Evolutionary conservation across 1,140 invertebrate genomes (phyloP).

Genomic region (Parasteatoda tepidariorum): DNA sequence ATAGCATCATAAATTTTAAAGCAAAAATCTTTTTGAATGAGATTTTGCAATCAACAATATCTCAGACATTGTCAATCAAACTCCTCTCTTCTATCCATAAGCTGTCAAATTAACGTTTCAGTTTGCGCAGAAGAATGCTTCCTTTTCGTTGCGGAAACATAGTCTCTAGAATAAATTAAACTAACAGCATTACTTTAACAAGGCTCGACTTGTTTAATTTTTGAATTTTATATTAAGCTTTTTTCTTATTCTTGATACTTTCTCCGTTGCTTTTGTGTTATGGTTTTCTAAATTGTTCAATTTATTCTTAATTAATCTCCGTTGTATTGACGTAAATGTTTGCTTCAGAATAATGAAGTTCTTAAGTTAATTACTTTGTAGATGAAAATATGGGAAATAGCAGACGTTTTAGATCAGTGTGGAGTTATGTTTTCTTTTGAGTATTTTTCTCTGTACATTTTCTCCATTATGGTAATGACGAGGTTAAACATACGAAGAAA

Average conservation of each 20-base stretch:
- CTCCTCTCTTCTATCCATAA: conserved; percentile 43
- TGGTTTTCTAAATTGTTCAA: conserved; percentile 58
- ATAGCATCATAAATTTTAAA: conserved; percentile 61
- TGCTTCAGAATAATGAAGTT: conserved; percentile 55
- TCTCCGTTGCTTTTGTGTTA: conserved; percentile 23
- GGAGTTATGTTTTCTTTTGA: conserved; percentile 29
- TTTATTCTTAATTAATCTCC: conserved; percentile 59
- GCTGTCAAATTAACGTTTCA: conserved; percentile 44
- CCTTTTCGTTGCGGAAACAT: conserved; percentile 34
- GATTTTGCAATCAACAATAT: conserved; percentile 56
- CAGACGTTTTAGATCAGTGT: conserved; percentile 50
- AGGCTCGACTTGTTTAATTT: conserved; percentile 42
- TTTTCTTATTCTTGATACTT: conserved; percentile 38
- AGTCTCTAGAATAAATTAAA: conserved; percentile 49
- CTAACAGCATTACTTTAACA: conserved; percentile 37
- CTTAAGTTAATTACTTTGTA: conserved; percentile 51
- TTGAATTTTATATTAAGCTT: conserved; percentile 55
- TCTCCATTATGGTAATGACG: conserved; percentile 48
- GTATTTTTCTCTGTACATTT: conserved; percentile 27
- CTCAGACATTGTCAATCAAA: conserved; percentile 54
- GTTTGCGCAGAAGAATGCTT: conserved; percentile 4
- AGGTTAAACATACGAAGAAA: neutral
- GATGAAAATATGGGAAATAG: conserved; percentile 58
- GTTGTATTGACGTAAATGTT: conserved; percentile 57
- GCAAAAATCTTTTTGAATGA: conserved; percentile 48